Base-by-base conservation (phyloP, 2,797 vertebrate species). In the Triplophysa yarkandensis region DNA sequence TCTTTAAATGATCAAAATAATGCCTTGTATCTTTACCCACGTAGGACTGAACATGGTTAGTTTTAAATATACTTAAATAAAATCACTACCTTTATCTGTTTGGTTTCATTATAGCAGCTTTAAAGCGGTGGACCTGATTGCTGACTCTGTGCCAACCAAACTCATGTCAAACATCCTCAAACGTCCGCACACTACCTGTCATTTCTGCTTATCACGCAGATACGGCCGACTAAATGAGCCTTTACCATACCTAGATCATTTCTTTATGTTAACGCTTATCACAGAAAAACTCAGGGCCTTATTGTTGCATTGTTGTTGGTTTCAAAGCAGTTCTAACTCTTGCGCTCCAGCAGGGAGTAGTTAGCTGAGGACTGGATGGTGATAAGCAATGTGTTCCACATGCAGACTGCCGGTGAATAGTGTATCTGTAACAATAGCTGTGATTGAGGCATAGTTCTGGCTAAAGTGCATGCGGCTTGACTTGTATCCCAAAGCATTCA, bases 321-420 rank as follows among this genome's bases (percentile, higher is more conserved):
- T 83, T 85, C 32, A 71, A 81, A 82, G 70, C 62, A 21, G 9
- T 17, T 36, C 32, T 19, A 39, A n/a, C 48, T 21, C 39, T 52
- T 70, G 62, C 36, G 58, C 67, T 70, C 66, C 77, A 78, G 58
- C 67, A 63, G 70, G 77, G 66, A 74, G 66, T 71, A 70, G 60
- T 79, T 79, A 70, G 32, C 39, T 8, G 57, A 27, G 46, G n/a
- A 52, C 66, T 63, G 71, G 73, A 39, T 17, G 77, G 82, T 63
- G 90, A 92, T 92, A 89, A 89, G 86, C 80, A 90, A 90, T 86
- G 85, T 60, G 88, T 91, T 85, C 89, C 90, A 91, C 88, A 89
- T 91, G 89, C 72, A 55, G 63, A 55, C 44, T 48, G 30, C 46
- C 71, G 58, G 54, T 81, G 78, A 69, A 28, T 19, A 23, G 63